Percentiles rank a stretch among this genome's conserved stretches.
Conservation (phyloP, 2,888 invertebrate species). For the Dryocosmus kuriphilus region DNA sequence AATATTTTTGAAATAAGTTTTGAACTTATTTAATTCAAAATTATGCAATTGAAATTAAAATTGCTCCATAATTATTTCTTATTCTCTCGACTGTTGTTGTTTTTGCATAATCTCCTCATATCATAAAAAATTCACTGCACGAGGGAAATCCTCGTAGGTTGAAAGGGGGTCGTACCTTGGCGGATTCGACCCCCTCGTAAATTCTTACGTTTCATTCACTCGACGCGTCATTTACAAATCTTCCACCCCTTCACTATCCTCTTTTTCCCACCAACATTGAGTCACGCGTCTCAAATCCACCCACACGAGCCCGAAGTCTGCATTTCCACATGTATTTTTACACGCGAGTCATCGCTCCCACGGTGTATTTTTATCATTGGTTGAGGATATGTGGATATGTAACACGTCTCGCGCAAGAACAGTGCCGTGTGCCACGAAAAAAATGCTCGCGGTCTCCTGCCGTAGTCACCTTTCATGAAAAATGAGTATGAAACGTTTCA, state of each 20-base stretch:
- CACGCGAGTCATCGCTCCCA: slow-evolving; percentile 77
- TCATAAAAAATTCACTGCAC: no score
- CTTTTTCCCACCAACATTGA: slow-evolving; percentile 49
- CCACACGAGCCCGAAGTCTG: slow-evolving; percentile 59
- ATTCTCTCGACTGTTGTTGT: no score
- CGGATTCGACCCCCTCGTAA: slow-evolving; percentile 57
- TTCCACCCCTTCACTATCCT: slow-evolving; percentile 50
- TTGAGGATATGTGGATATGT: slow-evolving; percentile 63
- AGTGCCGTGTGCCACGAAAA: slow-evolving; percentile 41
- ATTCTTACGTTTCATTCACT: slow-evolving; percentile 65
- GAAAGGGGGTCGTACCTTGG: not conserved
- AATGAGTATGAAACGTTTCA: slow-evolving; percentile 7
- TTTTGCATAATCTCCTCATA: no score
- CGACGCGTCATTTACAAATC: slow-evolving; percentile 59
- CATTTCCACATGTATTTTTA: slow-evolving; percentile 76
- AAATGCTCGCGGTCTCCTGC: not conserved
- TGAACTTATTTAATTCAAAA: no score
- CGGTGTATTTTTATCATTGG: slow-evolving; percentile 75
- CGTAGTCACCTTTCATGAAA: not conserved
- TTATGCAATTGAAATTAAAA: no score
- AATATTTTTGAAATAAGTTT: no score
- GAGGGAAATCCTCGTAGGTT: not conserved
- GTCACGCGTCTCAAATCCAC: slow-evolving; percentile 55
- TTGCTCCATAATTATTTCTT: no score
- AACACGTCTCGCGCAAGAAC: slow-evolving; percentile 49